Percentiles rank a stretch among this genome's conserved stretches.
Conservation (phyloP, 2,113 vertebrate species). For the Plotosus lineatus region DNA sequence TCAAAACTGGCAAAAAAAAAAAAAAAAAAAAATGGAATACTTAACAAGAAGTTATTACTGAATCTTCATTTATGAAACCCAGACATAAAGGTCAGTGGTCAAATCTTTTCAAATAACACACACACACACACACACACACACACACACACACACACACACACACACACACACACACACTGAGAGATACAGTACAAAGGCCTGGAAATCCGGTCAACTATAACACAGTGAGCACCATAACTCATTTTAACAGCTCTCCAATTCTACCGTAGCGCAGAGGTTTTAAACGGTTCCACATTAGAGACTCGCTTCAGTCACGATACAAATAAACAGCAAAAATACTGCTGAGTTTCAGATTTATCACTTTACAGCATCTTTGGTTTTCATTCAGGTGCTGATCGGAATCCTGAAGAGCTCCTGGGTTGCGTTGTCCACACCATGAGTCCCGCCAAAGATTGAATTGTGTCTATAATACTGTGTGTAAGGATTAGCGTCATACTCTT, state of each 20-base stretch:
- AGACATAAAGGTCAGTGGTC: slow-evolving; percentile 64
- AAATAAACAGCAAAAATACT: not conserved
- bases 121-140: slow-evolving; percentile 26
- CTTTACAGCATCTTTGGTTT: not conserved
- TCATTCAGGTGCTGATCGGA: not conserved
- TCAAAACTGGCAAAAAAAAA: slow-evolving; percentile 58
- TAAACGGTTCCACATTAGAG: not conserved
- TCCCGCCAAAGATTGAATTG: not conserved
- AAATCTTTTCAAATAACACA: slow-evolving; percentile 63
- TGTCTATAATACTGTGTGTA: not conserved
- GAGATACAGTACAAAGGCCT: slow-evolving; percentile 45
- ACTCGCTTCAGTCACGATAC: not conserved
- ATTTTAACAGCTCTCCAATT: slow-evolving; percentile 40
- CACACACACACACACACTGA: slow-evolving; percentile 20
- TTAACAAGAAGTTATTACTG: slow-evolving; percentile 71
- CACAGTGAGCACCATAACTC: slow-evolving; percentile 22
- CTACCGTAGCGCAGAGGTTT: not conserved
- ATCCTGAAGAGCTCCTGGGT: not conserved
- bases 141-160: not conserved
- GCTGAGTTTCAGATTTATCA: not conserved
- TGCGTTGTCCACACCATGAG: not conserved
- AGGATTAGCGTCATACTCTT: not conserved
- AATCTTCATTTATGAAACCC: slow-evolving; percentile 66
- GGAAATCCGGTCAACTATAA: not conserved
- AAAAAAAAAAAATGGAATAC: slow-evolving; percentile 52